Base-by-base conservation (phyloP, 2,113 vertebrate genomes). In the Arenaria interpres region DNA sequence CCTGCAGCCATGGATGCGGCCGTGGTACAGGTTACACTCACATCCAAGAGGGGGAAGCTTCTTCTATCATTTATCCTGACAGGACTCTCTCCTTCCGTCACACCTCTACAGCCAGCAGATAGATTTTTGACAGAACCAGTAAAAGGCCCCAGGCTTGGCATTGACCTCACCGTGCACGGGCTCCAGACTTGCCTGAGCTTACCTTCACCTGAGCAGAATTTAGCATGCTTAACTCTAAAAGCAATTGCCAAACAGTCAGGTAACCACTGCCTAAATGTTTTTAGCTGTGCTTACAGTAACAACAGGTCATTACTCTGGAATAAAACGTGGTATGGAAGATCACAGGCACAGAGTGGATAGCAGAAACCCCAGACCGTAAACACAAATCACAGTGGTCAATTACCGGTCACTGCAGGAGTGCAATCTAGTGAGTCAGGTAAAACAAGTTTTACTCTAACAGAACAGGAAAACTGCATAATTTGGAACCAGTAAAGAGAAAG, bases 1-100 rank as follows among this genome's bases (percentile, higher is more conserved):
- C 3, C 11, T n/a, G 43, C 2, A 2, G 45, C 66, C 50, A 48
- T 0, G 0, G 27, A 25, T 56, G 67, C 50, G n/a, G n/a, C 33
- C 22, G n/a, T 1, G 1, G 45, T 25, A 33, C 46, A 63, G 56
- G 30, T 33, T 69, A 88, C 25, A 54, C n/a, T 64, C 30, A 19
- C 6, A 59, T 35, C 21, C 73, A 53, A 64, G 50, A n/a, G 3
- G 5, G 7, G 22, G 33, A 54, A 43, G 33, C 13, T 59, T 27
- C 25, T 91, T 67, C 46, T 57, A 13, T 28, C 56, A 46, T 46
- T 74, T 53, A 53, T 48, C 37, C 32, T 69, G 33, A 41, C 4
- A 1, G 27, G 12, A 73, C 12, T 63, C 32, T 18, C 35, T 28
- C n/a, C 16, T 22, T 51, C 30, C 13, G 13, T 54, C 51, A 78